phyloP scores from a whole-genome alignment of 2,888 invertebrate genomes.

The Ophraella communa region DNA sequence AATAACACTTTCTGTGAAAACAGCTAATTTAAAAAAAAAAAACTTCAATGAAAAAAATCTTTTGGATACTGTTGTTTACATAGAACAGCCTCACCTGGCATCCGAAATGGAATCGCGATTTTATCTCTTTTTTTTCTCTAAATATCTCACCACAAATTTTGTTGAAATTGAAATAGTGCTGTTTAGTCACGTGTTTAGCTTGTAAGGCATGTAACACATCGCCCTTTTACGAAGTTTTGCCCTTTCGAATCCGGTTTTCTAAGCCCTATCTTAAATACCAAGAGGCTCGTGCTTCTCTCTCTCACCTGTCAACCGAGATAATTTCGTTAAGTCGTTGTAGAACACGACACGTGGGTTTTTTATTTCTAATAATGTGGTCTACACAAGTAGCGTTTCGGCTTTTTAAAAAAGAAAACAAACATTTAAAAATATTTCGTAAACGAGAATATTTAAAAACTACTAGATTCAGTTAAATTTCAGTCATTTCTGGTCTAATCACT shows the following conservation, averaged over 20 bases:
- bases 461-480: no score
- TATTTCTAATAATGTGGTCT: neutral
- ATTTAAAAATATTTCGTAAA: neutral
- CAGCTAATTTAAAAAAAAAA: no score
- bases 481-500: no score
- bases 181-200: neutral
- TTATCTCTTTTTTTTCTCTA: neutral
- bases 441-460: no score
- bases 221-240: neutral
- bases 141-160: conserved; percentile 3
- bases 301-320: conserved; percentile 16
- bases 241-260: conserved; percentile 16
- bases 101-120: neutral
- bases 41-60: no score
- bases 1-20: no score
- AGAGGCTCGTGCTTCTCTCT: conserved; percentile 15
- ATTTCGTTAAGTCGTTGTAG: neutral
- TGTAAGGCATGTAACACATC: conserved; percentile 1
- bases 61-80: no score
- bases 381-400: neutral
- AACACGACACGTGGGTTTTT: neutral
- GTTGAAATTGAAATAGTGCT: conserved; percentile 3
- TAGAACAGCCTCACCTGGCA: neutral
- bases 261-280: conserved; percentile 11
- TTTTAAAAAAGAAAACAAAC: neutral